Conservation (phyloP, 2,888 invertebrate genomes). For the Patella depressa region DNA sequence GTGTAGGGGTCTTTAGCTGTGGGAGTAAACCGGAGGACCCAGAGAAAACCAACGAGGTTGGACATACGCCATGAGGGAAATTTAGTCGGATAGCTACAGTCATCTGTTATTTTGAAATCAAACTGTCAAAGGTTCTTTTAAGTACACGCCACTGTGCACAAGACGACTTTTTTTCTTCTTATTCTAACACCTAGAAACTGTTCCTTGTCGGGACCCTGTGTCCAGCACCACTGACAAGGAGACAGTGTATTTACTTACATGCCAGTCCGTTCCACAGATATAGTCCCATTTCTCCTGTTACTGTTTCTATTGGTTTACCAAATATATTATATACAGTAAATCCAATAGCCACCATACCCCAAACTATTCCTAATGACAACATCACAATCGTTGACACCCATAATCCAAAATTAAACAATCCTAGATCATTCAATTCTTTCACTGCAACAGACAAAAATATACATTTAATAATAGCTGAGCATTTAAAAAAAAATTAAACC, state of each 20-base stretch:
- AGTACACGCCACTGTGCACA: too few relatives aligned
- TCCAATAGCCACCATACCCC: slow-evolving; percentile 76
- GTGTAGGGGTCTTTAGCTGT: too few relatives aligned
- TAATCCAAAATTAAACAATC: slow-evolving; percentile 78
- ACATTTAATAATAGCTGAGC: not conserved
- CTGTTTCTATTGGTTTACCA: slow-evolving; percentile 79
- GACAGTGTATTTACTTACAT: slow-evolving; percentile 74
- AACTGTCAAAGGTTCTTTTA: too few relatives aligned
- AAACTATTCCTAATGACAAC: slow-evolving; percentile 80
- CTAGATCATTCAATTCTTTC: slow-evolving; percentile 37
- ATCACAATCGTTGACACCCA: slow-evolving; percentile 84
- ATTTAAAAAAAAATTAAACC: too few relatives aligned
- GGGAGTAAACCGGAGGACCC: too few relatives aligned
- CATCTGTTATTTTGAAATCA: too few relatives aligned
- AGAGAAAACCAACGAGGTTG: too few relatives aligned
- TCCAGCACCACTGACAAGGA: too few relatives aligned
- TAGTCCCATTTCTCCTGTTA: slow-evolving; percentile 80
- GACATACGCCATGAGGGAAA: too few relatives aligned
- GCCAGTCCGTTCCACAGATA: slow-evolving; percentile 85
- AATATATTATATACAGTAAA: slow-evolving; percentile 87
- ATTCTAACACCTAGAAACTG: not conserved
- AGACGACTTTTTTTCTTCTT: too few relatives aligned
- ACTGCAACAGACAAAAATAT: slow-evolving; percentile 29
- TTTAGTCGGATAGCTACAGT: too few relatives aligned
- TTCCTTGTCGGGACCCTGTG: too few relatives aligned